phyloP scores from a whole-genome alignment of 2,797 vertebrate species.

The Synanceia verrucosa region DNA sequence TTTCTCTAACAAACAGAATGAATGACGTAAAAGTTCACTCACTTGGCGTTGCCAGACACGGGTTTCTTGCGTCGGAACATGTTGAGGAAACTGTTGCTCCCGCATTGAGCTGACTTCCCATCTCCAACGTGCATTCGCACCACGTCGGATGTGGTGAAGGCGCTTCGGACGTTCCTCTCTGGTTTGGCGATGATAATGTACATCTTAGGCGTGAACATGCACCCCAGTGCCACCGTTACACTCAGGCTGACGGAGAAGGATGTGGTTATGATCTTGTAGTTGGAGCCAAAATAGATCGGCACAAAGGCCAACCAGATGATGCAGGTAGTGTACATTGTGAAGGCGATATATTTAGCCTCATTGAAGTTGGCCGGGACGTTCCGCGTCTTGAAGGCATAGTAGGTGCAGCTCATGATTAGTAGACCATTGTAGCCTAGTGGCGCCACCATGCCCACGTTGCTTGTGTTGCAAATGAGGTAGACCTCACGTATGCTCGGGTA shows the following conservation, averaged over 20 bases:
- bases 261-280: constrained; percentile 99
- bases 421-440: constrained; percentile 98
- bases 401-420: constrained; percentile 99
- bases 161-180: constrained; percentile 97
- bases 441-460: constrained; percentile 95
- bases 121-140: constrained; percentile 99
- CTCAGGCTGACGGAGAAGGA: constrained; percentile 99
- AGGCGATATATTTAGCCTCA: constrained; percentile 98
- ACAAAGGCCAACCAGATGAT: constrained; percentile 99
- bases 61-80: constrained; percentile 97
- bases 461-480: constrained; percentile 98
- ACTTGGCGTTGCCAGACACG: constrained; percentile 90
- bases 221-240: constrained; percentile 96
- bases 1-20: constrained; percentile 1
- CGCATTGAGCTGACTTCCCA: constrained; percentile 90
- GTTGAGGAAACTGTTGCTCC: constrained; percentile 94
- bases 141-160: constrained; percentile 98
- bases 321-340: constrained; percentile 99
- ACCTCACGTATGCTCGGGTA: constrained; percentile 98
- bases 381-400: constrained; percentile 99
- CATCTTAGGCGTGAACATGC: constrained; percentile 99
- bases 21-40: constrained; percentile 79
- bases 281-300: constrained; percentile 99
- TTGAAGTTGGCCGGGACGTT: constrained; percentile 99
- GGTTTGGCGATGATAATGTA: constrained; percentile 99